These are phyloP conservation scores for Eumeta japonica DNA, from an alignment of 1,140 invertebrate genomes.

Conservation along the genomic window DNA sequence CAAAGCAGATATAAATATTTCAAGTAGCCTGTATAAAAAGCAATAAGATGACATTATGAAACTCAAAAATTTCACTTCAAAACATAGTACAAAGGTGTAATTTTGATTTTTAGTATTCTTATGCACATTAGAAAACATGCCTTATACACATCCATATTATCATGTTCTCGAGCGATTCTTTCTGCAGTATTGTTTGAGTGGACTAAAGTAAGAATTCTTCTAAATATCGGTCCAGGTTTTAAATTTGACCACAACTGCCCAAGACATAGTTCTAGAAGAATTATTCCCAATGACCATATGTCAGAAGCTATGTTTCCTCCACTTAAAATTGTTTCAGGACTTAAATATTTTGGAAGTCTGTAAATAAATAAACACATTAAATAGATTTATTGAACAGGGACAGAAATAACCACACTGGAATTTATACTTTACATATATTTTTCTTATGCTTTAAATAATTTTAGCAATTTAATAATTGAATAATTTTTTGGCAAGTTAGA, in stretches of 20 bases:
- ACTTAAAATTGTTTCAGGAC: slow-evolving; percentile 80
- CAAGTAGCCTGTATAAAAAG: too few species aligned
- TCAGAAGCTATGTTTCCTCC: slow-evolving; percentile 74
- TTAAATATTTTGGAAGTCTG: slow-evolving; percentile 75
- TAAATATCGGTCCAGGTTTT: slow-evolving; percentile 70
- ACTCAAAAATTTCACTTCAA: too few species aligned
- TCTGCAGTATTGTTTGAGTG: slow-evolving; percentile 69
- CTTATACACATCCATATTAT: slow-evolving; percentile 65
- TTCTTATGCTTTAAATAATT: too few species aligned
- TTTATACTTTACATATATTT: too few species aligned
- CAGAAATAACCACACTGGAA: neutral
- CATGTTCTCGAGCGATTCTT: slow-evolving; percentile 74
- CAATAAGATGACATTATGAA: too few species aligned
- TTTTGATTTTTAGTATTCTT: too few species aligned
- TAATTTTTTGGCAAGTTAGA: too few species aligned
- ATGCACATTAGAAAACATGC: slow-evolving; percentile 39
- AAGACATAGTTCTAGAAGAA: slow-evolving; percentile 76
- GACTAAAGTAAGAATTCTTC: slow-evolving; percentile 73
- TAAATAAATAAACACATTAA: slow-evolving; percentile 19
- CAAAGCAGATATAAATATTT: too few species aligned
- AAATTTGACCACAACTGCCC: slow-evolving; percentile 68
- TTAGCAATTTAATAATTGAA: too few species aligned
- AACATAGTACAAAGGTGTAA: too few species aligned
- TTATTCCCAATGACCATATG: slow-evolving; percentile 88
- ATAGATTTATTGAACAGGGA: neutral